Conservation (phyloP, 23 tunicate species). For the Trididemnum miniatum region DNA sequence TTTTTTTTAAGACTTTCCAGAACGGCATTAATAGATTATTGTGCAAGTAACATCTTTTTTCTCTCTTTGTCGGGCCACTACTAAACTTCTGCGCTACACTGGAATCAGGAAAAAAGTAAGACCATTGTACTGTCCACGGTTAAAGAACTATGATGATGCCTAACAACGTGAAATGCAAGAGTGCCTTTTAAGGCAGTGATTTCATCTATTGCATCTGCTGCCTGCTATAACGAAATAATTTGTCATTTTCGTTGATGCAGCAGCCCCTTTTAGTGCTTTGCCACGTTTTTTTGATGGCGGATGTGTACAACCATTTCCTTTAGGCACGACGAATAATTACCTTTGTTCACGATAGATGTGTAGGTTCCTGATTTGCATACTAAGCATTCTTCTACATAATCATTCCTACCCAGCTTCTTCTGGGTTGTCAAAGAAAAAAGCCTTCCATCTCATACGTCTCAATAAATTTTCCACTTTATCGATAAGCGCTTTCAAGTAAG, state of each 20-base stretch:
- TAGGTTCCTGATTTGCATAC: conserved; percentile 25
- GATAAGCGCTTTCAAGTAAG: too few relatives aligned
- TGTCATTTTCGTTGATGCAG: conserved; percentile 19
- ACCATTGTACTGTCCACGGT: conserved; percentile 11
- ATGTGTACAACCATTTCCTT: not conserved
- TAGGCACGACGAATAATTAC: not conserved
- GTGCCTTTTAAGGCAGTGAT: conserved; percentile 38
- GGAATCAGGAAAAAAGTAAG: conserved; percentile 31
- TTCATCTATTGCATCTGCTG: conserved; percentile 18
- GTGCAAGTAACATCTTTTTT: not conserved
- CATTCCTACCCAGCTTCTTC: too few relatives aligned
- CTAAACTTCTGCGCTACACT: conserved; percentile 9
- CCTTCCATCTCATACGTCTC: too few relatives aligned
- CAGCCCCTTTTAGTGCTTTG: conserved; percentile 37
- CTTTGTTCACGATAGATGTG: too few relatives aligned
- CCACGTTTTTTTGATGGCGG: conserved; percentile 24
- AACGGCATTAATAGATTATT: conserved; percentile 34
- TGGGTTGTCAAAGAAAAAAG: too few relatives aligned
- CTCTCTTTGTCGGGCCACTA: conserved; percentile 31
- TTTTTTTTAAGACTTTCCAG: conserved; percentile 44
- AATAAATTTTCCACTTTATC: too few relatives aligned
- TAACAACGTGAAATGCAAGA: conserved; percentile 36
- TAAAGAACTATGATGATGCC: conserved; percentile 24
- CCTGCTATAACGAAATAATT: conserved; percentile 32
- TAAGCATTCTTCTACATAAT: conserved; percentile 20